Percentiles rank a stretch among this genome's conserved stretches.
phyloP scores from a whole-genome alignment of 1,140 invertebrate genomes.

The Orussus abietinus region DNA sequence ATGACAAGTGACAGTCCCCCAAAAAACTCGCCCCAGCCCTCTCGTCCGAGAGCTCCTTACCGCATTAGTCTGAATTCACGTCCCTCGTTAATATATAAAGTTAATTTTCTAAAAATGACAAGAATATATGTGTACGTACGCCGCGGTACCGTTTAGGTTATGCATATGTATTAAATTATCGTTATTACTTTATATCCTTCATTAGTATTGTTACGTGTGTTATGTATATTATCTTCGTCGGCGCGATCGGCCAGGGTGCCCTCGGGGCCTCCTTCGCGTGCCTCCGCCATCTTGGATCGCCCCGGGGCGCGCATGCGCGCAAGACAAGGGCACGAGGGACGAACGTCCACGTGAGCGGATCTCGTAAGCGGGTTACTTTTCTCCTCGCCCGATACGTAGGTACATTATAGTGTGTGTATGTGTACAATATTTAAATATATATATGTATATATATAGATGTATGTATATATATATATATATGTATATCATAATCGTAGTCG shows the following conservation, averaged over 20 bases:
- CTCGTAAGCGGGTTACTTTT: constrained; percentile 21
- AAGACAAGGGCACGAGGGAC: constrained; percentile 19
- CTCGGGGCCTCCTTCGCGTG: no score
- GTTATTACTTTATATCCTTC: constrained; percentile 6
- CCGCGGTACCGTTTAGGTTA: constrained; percentile 27
- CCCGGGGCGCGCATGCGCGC: no score
- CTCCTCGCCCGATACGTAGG: constrained; percentile 21
- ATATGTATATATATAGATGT: constrained; percentile 17
- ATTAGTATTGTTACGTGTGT: constrained; percentile 7
- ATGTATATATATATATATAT: constrained; percentile 19
- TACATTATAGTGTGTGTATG: constrained; percentile 9
- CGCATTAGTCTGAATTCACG: no score
- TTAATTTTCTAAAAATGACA: constrained; percentile 36
- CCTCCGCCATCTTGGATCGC: no score
- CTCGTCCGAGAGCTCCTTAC: no score
- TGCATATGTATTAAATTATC: constrained; percentile 20
- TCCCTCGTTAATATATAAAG: constrained; percentile 21
- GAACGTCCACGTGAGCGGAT: constrained; percentile 22
- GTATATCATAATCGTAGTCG: constrained; percentile 21
- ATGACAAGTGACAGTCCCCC: no score
- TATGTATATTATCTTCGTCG: constrained; percentile 24
- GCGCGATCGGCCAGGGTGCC: not conserved
- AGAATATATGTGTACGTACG: constrained; percentile 32
- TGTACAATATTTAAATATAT: constrained; percentile 24
- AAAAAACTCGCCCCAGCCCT: constrained; percentile 3